These are phyloP conservation scores for Tenebrio molitor DNA, from an alignment of 1,140 invertebrate species.

Conservation along the genomic window DNA sequence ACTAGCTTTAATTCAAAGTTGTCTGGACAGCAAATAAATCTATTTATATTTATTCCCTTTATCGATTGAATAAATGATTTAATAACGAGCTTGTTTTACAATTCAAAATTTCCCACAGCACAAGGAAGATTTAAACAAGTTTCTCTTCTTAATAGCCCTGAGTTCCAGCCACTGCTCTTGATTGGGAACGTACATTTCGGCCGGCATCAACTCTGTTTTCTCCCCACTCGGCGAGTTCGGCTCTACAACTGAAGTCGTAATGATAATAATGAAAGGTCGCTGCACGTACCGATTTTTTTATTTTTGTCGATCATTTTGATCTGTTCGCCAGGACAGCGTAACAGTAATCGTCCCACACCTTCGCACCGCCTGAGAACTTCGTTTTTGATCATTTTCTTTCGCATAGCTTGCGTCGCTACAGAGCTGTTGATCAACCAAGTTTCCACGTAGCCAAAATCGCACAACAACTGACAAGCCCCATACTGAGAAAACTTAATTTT, in stretches of 20 bases:
- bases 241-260: conserved; percentile 1
- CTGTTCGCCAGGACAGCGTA: conserved; percentile 81
- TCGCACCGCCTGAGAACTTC: conserved; percentile 84
- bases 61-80: conserved; percentile 12
- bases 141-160: conserved; percentile 70
- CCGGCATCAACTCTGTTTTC: conserved; percentile 75
- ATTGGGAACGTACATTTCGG: conserved; percentile 92
- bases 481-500: conserved; percentile 83
- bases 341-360: conserved; percentile 81
- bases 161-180: conserved; percentile 88
- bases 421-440: conserved; percentile 77
- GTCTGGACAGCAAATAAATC: no score
- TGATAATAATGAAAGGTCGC: no score
- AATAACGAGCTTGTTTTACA: neutral
- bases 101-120: conserved; percentile 49
- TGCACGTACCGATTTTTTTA: conserved; percentile 47
- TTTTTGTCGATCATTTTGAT: conserved; percentile 76
- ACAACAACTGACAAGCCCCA: conserved; percentile 74
- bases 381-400: conserved; percentile 79
- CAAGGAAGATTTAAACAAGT: conserved; percentile 31
- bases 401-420: conserved; percentile 70
- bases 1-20: no score
- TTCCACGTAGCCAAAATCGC: conserved; percentile 81
- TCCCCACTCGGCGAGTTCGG: conserved; percentile 23
- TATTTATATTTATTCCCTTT: conserved; percentile 25